Conservation (phyloP, 30 jellyfish, hydroid and myxozoan species). For the Aurelia aurita complex sp. Pacific region DNA sequence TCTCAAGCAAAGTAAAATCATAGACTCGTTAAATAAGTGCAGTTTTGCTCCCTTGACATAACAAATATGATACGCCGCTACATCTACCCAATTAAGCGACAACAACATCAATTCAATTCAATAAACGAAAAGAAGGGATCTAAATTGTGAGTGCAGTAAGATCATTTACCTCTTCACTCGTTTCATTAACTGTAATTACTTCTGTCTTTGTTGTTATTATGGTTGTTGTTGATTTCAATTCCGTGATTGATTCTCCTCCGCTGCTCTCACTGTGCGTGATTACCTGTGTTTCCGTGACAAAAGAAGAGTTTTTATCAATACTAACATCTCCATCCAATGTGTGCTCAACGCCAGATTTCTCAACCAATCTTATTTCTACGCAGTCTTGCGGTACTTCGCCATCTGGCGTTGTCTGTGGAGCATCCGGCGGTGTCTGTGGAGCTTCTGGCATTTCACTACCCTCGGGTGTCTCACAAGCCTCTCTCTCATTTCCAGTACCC, state of each 20-base stretch:
- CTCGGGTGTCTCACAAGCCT: not conserved
- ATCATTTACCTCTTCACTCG: constrained; percentile 41
- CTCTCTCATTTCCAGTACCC: constrained; percentile 5
- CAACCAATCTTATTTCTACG: no score
- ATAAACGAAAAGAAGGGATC: no score
- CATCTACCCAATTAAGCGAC: no score
- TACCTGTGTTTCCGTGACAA: not conserved
- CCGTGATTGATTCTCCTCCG: constrained; percentile 9
- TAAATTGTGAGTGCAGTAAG: no score
- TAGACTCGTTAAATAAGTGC: no score
- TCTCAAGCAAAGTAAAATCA: no score
- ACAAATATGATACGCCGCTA: no score
- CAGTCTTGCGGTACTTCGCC: no score
- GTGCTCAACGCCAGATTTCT: not conserved
- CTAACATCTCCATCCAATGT: no score
- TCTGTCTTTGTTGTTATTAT: constrained; percentile 47
- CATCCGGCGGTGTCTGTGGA: not conserved
- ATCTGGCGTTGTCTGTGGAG: not conserved
- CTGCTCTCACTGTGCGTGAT: not conserved
- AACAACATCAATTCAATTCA: no score
- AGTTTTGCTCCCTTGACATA: no score
- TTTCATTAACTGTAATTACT: constrained; percentile 37
- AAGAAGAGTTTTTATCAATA: no score
- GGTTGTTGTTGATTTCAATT: constrained; percentile 6
- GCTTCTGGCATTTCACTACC: not conserved